Conservation (phyloP, 2,888 invertebrate genomes). For the Griposia aprilina region DNA sequence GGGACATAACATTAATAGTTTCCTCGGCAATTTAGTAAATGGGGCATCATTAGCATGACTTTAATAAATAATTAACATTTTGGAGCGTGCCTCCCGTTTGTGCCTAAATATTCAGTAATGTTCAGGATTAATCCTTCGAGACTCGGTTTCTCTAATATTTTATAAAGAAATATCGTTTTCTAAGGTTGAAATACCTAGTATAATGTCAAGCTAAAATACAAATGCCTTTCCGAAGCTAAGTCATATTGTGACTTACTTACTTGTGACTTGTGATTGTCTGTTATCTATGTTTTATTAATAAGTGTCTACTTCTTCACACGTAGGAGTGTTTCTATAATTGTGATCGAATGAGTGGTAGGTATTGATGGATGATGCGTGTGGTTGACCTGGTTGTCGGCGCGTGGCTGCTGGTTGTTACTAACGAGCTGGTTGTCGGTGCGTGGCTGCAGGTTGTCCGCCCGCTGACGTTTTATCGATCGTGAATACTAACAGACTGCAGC, state of each 20-base stretch:
- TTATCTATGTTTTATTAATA: slow-evolving; percentile 20
- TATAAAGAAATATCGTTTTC: slow-evolving; percentile 30
- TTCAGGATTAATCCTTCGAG: slow-evolving; percentile 38
- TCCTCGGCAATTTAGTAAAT: slow-evolving; percentile 25
- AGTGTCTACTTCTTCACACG: background rate
- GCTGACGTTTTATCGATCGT: background rate
- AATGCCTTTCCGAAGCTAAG: slow-evolving; percentile 24
- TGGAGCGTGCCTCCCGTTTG: slow-evolving; percentile 9
- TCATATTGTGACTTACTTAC: slow-evolving; percentile 1
- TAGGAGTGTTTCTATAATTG: background rate
- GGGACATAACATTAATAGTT: slow-evolving; percentile 17
- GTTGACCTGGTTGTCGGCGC: background rate
- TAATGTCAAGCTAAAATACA: slow-evolving; percentile 3
- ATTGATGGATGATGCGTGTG: background rate
- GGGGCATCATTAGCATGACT: slow-evolving; percentile 40
- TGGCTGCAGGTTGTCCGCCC: background rate
- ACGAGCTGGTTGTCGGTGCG: background rate
- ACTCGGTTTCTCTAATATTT: slow-evolving; percentile 31
- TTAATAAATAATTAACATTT: slow-evolving; percentile 46
- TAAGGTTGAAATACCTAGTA: slow-evolving; percentile 16
- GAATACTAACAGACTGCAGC: slow-evolving; percentile 44
- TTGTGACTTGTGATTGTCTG: too few relatives aligned
- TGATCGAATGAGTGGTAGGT: background rate
- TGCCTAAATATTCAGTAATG: slow-evolving; percentile 39
- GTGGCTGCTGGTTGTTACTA: background rate